Conservation (phyloP, 1,140 invertebrate species). For the Zelostemma sp. region DNA sequence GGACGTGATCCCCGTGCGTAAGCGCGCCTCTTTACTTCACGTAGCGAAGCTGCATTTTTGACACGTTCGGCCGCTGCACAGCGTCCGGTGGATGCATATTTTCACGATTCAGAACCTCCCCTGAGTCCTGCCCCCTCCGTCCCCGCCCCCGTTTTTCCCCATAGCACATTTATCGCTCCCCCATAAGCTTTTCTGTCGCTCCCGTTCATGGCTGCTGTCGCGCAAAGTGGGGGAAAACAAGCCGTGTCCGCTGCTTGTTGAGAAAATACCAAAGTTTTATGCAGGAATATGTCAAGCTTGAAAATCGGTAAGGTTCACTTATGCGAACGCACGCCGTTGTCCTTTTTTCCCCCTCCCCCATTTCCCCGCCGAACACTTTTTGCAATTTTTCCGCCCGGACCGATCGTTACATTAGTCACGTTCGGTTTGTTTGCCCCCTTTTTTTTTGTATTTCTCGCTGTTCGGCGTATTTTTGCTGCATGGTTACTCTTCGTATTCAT, state of each 20-base stretch:
- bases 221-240: conserved; percentile 63
- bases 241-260: conserved; percentile 54
- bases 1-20: conserved; percentile 40
- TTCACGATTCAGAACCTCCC: conserved; percentile 19
- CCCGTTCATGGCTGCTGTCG: conserved; percentile 64
- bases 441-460: not conserved
- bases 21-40: conserved; percentile 21
- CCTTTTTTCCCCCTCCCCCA: not conserved
- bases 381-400: not conserved
- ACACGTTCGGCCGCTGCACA: conserved; percentile 23
- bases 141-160: conserved; percentile 17
- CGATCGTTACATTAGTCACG: not conserved
- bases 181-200: conserved; percentile 39
- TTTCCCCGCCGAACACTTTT: not conserved
- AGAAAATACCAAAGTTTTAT: conserved; percentile 61
- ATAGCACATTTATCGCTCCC: conserved; percentile 24
- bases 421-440: not conserved
- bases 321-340: conserved; percentile 19
- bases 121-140: conserved; percentile 20
- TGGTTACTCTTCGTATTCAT: not conserved
- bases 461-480: not conserved
- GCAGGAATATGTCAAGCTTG: conserved; percentile 76
- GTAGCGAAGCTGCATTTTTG: conserved; percentile 32
- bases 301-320: conserved; percentile 73
- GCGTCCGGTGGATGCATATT: conserved; percentile 32